Percentiles rank a stretch among this genome's conserved stretches.
phyloP scores from a whole-genome alignment of 2,113 vertebrate genomes.

The Naja naja region DNA sequence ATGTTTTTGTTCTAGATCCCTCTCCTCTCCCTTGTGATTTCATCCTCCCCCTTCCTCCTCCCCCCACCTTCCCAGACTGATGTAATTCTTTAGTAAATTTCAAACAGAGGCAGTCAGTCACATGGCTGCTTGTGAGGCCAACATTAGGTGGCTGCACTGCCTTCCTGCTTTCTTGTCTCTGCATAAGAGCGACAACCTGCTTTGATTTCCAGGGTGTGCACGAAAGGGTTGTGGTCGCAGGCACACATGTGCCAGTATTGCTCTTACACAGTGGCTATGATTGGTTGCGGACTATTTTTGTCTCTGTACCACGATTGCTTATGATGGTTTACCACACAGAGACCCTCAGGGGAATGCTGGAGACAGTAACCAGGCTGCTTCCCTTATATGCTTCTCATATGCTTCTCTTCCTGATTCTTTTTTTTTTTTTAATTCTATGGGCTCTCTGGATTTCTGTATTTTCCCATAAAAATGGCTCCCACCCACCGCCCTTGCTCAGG shows the following conservation, averaged over 20 bases:
- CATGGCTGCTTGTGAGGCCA: conserved; percentile 67
- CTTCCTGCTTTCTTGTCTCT: conserved; percentile 11
- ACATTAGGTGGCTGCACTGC: conserved; percentile 52
- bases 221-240: neutral
- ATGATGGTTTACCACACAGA: neutral
- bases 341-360: neutral
- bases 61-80: conserved; percentile 66
- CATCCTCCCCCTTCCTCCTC: neutral
- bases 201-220: neutral
- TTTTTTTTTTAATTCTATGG: neutral
- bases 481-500: neutral
- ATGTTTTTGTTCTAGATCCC: conserved; percentile 58
- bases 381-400: no score
- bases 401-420: neutral
- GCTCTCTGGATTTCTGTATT: fast-evolving
- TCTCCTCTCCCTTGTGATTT: neutral
- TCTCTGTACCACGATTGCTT: conserved; percentile 23
- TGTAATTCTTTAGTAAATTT: conserved; percentile 73
- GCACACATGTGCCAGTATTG: neutral
- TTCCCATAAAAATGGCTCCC: neutral
- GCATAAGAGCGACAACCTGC: neutral
- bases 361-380: neutral
- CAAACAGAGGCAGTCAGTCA: conserved; percentile 58
- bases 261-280: neutral
- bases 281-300: neutral